phyloP scores from a whole-genome alignment of 2,113 vertebrate genomes.

The Carassius gibelio region DNA sequence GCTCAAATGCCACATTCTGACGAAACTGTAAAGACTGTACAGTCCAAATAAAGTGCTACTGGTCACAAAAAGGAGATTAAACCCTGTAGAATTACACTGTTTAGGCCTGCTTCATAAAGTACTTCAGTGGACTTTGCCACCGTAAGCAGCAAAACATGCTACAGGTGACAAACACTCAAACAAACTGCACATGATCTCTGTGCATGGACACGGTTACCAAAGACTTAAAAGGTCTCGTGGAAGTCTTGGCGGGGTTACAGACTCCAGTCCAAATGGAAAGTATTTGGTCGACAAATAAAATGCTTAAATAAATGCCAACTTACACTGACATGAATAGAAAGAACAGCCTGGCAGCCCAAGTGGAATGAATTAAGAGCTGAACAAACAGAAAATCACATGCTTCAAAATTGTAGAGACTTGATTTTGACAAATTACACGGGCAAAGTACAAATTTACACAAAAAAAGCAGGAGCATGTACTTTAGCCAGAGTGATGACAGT shows the following conservation, averaged over 20 bases:
- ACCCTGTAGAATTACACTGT: neutral
- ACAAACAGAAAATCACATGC: neutral
- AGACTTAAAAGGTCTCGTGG: neutral
- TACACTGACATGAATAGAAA: neutral
- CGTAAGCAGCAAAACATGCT: slow-evolving; percentile 6
- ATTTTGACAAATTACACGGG: neutral
- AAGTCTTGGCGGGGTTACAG: neutral
- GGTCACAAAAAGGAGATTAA: neutral
- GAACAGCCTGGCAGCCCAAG: neutral
- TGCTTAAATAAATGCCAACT: neutral
- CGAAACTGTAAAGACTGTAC: neutral
- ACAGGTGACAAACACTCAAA: slow-evolving; percentile 8
- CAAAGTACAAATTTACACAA: neutral
- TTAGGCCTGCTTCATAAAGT: neutral
- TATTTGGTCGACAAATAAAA: neutral
- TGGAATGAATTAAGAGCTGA: neutral
- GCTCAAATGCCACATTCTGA: neutral
- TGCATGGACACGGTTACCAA: neutral
- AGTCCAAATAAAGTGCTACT: slow-evolving; percentile 1
- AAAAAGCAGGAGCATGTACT: neutral
- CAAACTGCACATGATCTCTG: neutral
- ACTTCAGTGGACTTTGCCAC: neutral
- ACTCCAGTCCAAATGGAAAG: neutral
- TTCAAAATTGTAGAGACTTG: neutral
- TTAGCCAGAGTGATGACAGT: neutral